Evolutionary conservation across 2,888 invertebrate species (phyloP).

Genomic region (Xestobium rufovillosum): DNA sequence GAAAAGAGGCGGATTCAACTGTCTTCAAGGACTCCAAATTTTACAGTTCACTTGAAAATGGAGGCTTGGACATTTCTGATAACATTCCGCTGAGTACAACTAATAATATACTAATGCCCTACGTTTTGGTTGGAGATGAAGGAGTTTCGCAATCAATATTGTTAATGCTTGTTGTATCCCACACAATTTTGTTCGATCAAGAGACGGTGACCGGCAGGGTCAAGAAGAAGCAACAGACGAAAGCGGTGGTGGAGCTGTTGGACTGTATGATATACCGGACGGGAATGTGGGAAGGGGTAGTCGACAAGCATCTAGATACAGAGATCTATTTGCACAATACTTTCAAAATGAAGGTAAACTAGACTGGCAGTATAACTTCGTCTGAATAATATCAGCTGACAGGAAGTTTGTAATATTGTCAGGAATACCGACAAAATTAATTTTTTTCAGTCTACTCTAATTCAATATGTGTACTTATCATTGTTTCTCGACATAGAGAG

Average conservation of each 20-base stretch:
- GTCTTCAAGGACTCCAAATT: slow-evolving; percentile 6
- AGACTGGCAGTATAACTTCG: slow-evolving; percentile 3
- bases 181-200: slow-evolving; percentile 7
- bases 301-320: slow-evolving; percentile 3
- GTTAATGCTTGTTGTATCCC: slow-evolving; percentile 4
- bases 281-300: slow-evolving; percentile 3
- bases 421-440: slow-evolving; percentile 1
- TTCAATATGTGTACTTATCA: neutral
- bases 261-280: slow-evolving; percentile 1
- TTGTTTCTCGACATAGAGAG: neutral
- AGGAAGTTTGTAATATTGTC: slow-evolving; percentile 1
- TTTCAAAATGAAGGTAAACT: slow-evolving; percentile 1
- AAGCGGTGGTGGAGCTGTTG: neutral
- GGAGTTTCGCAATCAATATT: slow-evolving; percentile 7
- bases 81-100: slow-evolving; percentile 1
- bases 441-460: slow-evolving; percentile 1
- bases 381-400: slow-evolving; percentile 1
- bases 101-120: slow-evolving; percentile 4
- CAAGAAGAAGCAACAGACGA: slow-evolving; percentile 2
- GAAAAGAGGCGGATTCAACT: slow-evolving; percentile 5
- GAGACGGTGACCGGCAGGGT: slow-evolving; percentile 3
- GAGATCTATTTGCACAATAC: slow-evolving; percentile 3
- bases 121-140: slow-evolving; percentile 8
- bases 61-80: neutral
- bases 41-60: slow-evolving; percentile 2